Conservation (phyloP, 2,113 vertebrate genomes). For the Nothoprocta perdicaria region DNA sequence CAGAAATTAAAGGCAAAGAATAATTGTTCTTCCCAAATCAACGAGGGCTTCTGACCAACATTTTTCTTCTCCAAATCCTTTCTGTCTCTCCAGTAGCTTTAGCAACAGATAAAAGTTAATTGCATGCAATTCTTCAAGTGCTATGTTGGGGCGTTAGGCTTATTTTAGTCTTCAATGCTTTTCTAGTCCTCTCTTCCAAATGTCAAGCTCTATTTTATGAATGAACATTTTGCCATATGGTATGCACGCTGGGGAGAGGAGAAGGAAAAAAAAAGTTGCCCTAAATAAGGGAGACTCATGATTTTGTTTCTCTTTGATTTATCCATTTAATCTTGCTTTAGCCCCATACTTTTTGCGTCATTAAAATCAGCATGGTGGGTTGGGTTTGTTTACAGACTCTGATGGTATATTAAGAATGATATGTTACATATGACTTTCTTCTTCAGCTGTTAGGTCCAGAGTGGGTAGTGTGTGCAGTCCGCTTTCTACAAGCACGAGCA, state of each 20-base stretch:
- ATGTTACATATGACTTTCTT: not conserved
- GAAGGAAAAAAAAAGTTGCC: not conserved
- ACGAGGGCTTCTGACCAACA: not conserved
- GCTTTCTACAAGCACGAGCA: not conserved
- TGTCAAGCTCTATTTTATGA: constrained; percentile 45
- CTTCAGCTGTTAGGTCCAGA: not conserved
- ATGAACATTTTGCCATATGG: constrained; percentile 17
- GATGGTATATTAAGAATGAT: not conserved
- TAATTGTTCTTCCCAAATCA: not conserved
- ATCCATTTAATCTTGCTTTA: constrained; percentile 14
- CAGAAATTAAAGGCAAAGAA: not conserved
- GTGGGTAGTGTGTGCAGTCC: not conserved
- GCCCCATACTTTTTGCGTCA: not conserved
- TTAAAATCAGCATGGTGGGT: not conserved
- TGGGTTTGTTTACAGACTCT: not conserved
- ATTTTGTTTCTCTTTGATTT: constrained; percentile 16
- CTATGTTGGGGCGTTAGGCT: not conserved
- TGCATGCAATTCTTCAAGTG: not conserved
- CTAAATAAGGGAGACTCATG: not conserved
- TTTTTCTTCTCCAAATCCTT: not conserved
- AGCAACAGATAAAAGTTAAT: not conserved
- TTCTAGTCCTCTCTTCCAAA: not conserved
- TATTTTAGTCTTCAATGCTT: not conserved
- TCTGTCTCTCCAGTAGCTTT: not conserved
- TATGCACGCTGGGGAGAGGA: not conserved